These are phyloP conservation scores for Sinella curviseta DNA, from an alignment of 1,140 invertebrate genomes.

Conservation along the genomic window DNA sequence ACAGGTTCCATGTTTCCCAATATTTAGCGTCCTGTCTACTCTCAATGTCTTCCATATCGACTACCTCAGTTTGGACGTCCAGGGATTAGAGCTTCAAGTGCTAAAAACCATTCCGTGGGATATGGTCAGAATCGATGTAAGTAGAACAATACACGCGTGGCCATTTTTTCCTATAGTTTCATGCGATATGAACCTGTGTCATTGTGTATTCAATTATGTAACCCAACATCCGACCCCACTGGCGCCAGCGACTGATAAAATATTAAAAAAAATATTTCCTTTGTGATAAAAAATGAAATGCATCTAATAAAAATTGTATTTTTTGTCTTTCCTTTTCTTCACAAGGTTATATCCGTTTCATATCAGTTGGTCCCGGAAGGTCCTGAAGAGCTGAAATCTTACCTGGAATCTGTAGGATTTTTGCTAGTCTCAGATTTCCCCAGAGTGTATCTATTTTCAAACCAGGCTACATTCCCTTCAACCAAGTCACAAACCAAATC, in stretches of 20 bases:
- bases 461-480: not conserved
- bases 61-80: constrained; percentile 70
- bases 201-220: not conserved
- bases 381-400: not conserved
- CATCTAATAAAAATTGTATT: not conserved
- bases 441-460: constrained; percentile 14
- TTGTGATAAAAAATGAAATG: not conserved
- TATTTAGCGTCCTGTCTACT: constrained; percentile 75
- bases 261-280: not conserved
- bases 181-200: no score
- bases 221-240: no score
- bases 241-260: no score
- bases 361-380: constrained; percentile 20
- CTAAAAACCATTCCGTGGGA: constrained; percentile 49
- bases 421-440: constrained; percentile 9
- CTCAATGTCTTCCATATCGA: constrained; percentile 70
- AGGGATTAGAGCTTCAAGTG: constrained; percentile 59
- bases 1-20: constrained; percentile 67
- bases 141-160: not conserved
- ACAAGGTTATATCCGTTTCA: constrained; percentile 34
- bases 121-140: constrained; percentile 42
- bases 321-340: not conserved
- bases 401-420: constrained; percentile 11
- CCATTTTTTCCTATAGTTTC: not conserved
- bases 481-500: not conserved